Conservation (phyloP, 1,140 invertebrate species). For the Aphelinus atriplicis region DNA sequence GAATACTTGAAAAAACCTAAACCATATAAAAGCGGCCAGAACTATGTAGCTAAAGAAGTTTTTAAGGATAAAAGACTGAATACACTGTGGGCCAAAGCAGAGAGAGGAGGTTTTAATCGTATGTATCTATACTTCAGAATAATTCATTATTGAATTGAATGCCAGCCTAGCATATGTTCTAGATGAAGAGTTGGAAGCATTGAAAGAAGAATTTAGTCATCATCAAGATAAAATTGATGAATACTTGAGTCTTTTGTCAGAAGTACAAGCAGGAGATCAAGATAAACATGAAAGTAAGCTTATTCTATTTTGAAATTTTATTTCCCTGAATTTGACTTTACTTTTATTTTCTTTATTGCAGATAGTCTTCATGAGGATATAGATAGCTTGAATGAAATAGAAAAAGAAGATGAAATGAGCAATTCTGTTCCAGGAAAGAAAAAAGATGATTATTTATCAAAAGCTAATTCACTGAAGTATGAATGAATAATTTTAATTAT, state of each 20-base stretch:
- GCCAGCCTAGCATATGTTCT: slow-evolving; percentile 39
- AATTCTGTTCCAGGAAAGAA: slow-evolving; percentile 70
- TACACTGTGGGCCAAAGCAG: slow-evolving; percentile 89
- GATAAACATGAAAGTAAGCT: slow-evolving; percentile 74
- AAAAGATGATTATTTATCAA: slow-evolving; percentile 69
- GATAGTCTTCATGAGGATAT: slow-evolving; percentile 67
- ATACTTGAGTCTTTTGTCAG: slow-evolving; percentile 82
- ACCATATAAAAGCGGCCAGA: slow-evolving; percentile 54
- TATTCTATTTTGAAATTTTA: slow-evolving; percentile 25
- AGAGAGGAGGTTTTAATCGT: slow-evolving; percentile 83
- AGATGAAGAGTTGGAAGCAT: slow-evolving; percentile 81
- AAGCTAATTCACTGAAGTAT: slow-evolving; percentile 73
- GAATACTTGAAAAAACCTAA: slow-evolving; percentile 63
- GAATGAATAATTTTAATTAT: slow-evolving; percentile 1
- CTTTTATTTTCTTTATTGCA: slow-evolving; percentile 44
- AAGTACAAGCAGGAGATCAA: slow-evolving; percentile 69
- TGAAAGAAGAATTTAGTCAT: slow-evolving; percentile 91
- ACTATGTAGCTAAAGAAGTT: slow-evolving; percentile 73
- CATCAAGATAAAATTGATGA: slow-evolving; percentile 94
- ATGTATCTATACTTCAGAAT: slow-evolving; percentile 38
- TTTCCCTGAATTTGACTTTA: slow-evolving; percentile 38
- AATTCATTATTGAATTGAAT: slow-evolving; percentile 14
- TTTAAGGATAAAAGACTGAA: slow-evolving; percentile 93
- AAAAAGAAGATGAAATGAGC: slow-evolving; percentile 74
- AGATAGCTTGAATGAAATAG: slow-evolving; percentile 68